phyloP scores from a whole-genome alignment of 2,113 vertebrate species.

The Siniperca knerii region DNA sequence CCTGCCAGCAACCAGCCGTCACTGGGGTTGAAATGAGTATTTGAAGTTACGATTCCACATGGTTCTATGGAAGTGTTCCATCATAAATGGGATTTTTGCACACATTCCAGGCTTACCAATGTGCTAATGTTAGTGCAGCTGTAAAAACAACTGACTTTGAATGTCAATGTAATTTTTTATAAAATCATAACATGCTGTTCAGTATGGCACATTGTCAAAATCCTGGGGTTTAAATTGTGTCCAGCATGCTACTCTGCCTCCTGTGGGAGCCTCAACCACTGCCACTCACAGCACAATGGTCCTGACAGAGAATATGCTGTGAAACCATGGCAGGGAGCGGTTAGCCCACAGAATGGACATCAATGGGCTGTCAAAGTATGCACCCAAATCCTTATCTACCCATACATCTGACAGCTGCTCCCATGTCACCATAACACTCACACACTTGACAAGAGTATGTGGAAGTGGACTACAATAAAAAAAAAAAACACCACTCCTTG shows the following conservation, averaged over 20 bases:
- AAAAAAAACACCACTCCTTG: not conserved
- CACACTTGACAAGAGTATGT: constrained; percentile 35
- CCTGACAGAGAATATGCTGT: constrained; percentile 32
- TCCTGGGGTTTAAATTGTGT: constrained; percentile 31
- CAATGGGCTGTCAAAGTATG: constrained; percentile 43
- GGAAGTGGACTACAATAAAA: constrained; percentile 16
- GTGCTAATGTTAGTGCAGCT: not conserved
- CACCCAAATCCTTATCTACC: constrained; percentile 43
- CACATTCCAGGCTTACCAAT: not conserved
- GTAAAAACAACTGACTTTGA: constrained; percentile 5
- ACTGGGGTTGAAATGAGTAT: too few species aligned
- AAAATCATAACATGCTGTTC: constrained; percentile 1
- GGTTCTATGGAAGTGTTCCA: not conserved
- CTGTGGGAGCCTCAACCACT: constrained; percentile 35
- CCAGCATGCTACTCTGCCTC: constrained; percentile 26
- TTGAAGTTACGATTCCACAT: not conserved
- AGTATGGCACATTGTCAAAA: constrained; percentile 6
- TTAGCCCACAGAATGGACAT: constrained; percentile 43
- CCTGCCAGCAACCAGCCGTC: too few species aligned
- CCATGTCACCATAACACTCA: constrained; percentile 43
- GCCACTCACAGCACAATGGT: constrained; percentile 54
- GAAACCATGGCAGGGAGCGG: constrained; percentile 21
- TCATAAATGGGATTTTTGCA: not conserved
- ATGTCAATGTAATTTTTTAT: not conserved
- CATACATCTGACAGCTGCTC: constrained; percentile 64